Conservation (phyloP, 2,797 vertebrate genomes). For the Phalloptychus januarius region DNA sequence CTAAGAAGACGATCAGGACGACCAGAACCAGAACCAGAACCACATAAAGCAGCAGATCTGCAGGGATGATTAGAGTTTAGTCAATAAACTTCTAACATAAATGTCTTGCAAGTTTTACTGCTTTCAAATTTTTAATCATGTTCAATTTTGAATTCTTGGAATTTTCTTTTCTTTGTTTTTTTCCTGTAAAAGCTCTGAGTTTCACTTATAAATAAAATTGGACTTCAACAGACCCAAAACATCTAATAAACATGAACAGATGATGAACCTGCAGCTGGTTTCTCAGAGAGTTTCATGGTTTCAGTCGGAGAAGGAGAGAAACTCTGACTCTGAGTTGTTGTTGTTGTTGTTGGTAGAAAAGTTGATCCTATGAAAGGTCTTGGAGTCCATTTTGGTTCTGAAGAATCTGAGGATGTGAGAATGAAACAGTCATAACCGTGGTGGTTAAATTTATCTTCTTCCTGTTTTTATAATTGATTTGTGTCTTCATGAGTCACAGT, state of each 20-base stretch:
- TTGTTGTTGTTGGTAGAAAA: background rate
- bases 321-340: background rate
- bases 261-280: background rate
- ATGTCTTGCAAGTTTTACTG: too few relatives aligned
- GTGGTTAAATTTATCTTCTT: background rate
- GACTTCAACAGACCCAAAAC: background rate
- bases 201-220: background rate
- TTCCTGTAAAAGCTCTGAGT: background rate
- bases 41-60: background rate
- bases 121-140: too few relatives aligned
- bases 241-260: background rate
- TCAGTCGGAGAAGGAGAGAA: background rate
- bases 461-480: background rate
- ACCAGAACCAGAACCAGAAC: slow-evolving; percentile 14
- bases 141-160: background rate
- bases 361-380: background rate
- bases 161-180: background rate
- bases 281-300: background rate
- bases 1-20: background rate
- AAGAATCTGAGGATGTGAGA: background rate
- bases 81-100: background rate
- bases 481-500: background rate
- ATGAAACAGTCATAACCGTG: background rate
- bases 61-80: background rate
- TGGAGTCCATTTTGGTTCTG: background rate